Percentiles rank a stretch among this genome's conserved stretches.
phyloP scores from a whole-genome alignment of 2,113 vertebrate species.

The Corvus hawaiiensis region DNA sequence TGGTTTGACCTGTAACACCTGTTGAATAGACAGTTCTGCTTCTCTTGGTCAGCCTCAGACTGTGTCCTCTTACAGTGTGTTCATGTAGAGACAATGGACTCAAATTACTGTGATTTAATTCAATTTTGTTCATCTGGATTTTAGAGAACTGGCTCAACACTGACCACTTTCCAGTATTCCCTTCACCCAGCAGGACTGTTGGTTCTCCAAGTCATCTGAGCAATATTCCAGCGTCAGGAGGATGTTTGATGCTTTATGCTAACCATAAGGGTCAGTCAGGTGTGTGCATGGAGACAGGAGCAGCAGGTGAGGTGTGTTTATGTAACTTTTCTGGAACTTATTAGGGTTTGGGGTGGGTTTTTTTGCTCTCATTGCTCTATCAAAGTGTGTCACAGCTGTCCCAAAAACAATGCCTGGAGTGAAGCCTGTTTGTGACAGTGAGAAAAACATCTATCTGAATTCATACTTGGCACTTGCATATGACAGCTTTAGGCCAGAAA shows the following conservation, averaged over 20 bases:
- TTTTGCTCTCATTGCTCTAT: neutral
- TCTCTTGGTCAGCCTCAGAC: neutral
- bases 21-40: neutral
- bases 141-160: neutral
- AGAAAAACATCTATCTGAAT: conserved; percentile 36
- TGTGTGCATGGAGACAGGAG: neutral
- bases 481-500: neutral
- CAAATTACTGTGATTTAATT: neutral
- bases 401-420: conserved; percentile 58
- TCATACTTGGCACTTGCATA: neutral
- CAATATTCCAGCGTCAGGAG: neutral
- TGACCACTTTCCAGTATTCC: neutral
- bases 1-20: conserved; percentile 23
- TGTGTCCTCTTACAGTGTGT: neutral
- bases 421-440: conserved; percentile 38
- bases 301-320: neutral
- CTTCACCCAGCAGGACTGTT: neutral
- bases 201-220: neutral
- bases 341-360: neutral
- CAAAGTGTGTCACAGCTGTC: conserved; percentile 27
- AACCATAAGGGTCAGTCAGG: neutral
- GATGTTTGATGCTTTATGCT: neutral
- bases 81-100: neutral
- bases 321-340: conserved; percentile 20
- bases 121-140: neutral